Percentiles rank a stretch among this genome's conserved stretches.
Evolutionary conservation across 2,797 vertebrate genomes (phyloP).

Genomic region (Onychomys arenicola): DNA sequence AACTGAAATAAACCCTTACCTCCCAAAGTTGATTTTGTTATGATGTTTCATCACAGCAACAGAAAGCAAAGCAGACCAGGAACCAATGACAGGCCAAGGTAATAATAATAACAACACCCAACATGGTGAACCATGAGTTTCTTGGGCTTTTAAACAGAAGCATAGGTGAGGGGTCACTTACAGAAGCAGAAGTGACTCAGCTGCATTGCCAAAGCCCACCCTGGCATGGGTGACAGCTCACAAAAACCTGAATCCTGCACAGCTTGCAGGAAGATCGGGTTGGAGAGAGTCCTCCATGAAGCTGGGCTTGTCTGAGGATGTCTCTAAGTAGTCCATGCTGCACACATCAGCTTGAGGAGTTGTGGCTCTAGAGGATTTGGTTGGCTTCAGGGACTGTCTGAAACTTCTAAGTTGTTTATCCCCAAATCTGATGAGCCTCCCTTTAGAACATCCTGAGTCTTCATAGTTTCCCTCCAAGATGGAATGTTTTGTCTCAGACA

Average conservation of each 20-base stretch:
- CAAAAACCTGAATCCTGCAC: not conserved
- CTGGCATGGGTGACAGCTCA: not conserved
- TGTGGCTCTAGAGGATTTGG: not conserved
- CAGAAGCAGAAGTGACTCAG: not conserved
- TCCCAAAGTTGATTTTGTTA: not conserved
- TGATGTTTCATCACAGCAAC: not conserved
- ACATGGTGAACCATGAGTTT: not conserved
- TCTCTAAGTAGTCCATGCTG: not conserved
- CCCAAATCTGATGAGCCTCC: not conserved
- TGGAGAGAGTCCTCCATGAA: not conserved
- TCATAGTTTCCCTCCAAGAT: not conserved
- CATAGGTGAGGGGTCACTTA: no score
- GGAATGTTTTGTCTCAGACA: not conserved
- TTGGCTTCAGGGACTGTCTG: not conserved
- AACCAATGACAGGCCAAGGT: not conserved
- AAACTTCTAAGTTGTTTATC: not conserved
- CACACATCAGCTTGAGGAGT: not conserved
- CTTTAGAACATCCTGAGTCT: not conserved
- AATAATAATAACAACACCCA: not conserved
- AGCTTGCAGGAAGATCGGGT: not conserved
- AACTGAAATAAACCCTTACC: not conserved
- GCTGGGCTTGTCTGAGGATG: not conserved
- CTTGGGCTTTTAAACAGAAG: not conserved
- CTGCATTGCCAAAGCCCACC: not conserved
- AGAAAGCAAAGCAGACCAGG: not conserved